These are phyloP conservation scores for Myripristis murdjan DNA, from an alignment of 2,797 vertebrate species.

Conservation along the genomic window DNA sequence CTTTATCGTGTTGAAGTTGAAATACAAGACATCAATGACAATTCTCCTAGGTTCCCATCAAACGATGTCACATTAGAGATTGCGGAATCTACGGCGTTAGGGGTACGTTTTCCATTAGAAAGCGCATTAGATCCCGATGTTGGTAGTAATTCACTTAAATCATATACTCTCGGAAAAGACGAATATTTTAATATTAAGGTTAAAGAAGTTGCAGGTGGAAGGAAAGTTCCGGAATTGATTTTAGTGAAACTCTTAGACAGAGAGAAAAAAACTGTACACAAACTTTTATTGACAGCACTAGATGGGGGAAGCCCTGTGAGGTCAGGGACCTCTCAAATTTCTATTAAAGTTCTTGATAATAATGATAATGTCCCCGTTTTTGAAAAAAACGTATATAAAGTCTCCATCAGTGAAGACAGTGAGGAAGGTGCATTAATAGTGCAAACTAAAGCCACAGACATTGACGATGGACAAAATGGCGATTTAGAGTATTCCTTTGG, in stretches of 20 bases:
- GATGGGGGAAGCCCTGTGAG: slow-evolving; percentile 86
- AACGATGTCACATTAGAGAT: slow-evolving; percentile 75
- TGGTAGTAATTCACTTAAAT: slow-evolving; percentile 82
- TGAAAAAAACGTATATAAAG: slow-evolving; percentile 81
- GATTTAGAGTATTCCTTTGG: slow-evolving; percentile 86
- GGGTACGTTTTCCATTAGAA: slow-evolving; percentile 83
- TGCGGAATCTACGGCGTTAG: slow-evolving; percentile 77
- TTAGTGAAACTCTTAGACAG: slow-evolving; percentile 86
- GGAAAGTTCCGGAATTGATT: slow-evolving; percentile 85
- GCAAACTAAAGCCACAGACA: slow-evolving; percentile 82
- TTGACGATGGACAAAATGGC: slow-evolving; percentile 87
- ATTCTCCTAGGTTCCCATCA: slow-evolving; percentile 75
- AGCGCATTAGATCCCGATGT: slow-evolving; percentile 85
- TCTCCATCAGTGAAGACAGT: too few species aligned
- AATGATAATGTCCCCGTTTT: slow-evolving; percentile 90
- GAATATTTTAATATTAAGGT: slow-evolving; percentile 86
- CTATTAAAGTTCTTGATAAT: slow-evolving; percentile 81
- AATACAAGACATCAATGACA: slow-evolving; percentile 87
- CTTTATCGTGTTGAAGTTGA: slow-evolving; percentile 83
- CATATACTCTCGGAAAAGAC: slow-evolving; percentile 83
- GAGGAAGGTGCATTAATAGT: slow-evolving; percentile 80
- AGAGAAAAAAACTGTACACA: slow-evolving; percentile 82
- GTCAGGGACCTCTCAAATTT: slow-evolving; percentile 85
- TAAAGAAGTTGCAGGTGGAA: slow-evolving; percentile 75
- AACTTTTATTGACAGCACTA: slow-evolving; percentile 84